Conservation (phyloP, 2,113 vertebrate genomes). For the Ardeotis arabs region DNA sequence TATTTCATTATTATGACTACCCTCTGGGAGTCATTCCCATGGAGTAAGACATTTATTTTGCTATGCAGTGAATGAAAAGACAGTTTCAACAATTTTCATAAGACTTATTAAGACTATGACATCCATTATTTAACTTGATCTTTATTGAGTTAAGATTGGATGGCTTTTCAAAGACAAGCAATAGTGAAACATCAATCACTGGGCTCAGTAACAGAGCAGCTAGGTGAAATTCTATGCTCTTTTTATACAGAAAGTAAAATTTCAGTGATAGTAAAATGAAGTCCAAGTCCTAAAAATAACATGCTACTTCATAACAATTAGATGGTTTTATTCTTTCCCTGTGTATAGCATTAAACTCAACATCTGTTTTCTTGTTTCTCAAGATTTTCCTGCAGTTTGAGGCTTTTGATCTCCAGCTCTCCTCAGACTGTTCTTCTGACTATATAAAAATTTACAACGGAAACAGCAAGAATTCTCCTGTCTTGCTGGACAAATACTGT, state of each 20-base stretch:
- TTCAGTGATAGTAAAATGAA: not conserved
- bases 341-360: not conserved
- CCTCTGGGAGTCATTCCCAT: not conserved
- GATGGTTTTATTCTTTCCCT: not conserved
- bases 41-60: not conserved
- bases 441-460: slow-evolving; percentile 67
- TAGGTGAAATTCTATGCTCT: not conserved
- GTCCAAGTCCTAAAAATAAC: not conserved
- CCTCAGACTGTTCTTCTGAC: slow-evolving; percentile 59
- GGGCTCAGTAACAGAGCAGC: not conserved
- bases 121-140: not conserved
- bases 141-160: not conserved
- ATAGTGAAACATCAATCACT: not conserved
- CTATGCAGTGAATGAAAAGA: not conserved
- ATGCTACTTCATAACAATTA: not conserved
- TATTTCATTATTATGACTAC: not conserved
- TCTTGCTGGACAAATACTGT: slow-evolving; percentile 65
- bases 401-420: slow-evolving; percentile 57
- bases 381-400: slow-evolving; percentile 70
- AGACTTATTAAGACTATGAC: not conserved
- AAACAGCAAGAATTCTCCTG: slow-evolving; percentile 53
- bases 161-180: not conserved
- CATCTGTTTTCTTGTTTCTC: not conserved
- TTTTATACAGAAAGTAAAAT: not conserved
- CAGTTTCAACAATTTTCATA: not conserved